Evolutionary conservation across 2,797 vertebrate species (phyloP).

Genomic region (Hylomyscus alleni): DNA sequence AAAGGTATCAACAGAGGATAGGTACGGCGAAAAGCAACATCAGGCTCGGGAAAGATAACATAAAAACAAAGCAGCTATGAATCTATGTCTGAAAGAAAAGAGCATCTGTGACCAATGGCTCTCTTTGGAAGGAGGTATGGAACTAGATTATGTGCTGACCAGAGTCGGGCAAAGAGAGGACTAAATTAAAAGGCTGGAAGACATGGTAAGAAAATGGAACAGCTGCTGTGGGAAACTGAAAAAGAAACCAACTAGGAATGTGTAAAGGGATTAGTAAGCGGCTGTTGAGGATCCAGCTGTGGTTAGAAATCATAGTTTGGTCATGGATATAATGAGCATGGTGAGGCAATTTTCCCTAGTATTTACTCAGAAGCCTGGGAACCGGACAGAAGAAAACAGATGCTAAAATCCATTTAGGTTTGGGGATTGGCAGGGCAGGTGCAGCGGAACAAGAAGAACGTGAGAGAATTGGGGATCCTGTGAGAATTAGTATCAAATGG

Average conservation of each 20-base stretch:
- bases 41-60: slow-evolving; percentile 44
- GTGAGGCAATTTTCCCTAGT: slow-evolving; percentile 73
- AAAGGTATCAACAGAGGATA: not conserved
- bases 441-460: slow-evolving; percentile 55
- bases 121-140: slow-evolving; percentile 43
- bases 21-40: slow-evolving; percentile 54
- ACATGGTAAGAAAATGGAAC: slow-evolving; percentile 69
- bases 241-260: slow-evolving; percentile 81
- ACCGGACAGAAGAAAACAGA: slow-evolving; percentile 75
- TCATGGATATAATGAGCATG: slow-evolving; percentile 79
- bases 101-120: slow-evolving; percentile 32
- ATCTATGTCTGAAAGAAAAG: slow-evolving; percentile 65
- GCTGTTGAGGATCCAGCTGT: slow-evolving; percentile 79
- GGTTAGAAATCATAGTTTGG: slow-evolving; percentile 82
- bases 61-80: slow-evolving; percentile 54
- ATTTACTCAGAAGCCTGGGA: slow-evolving; percentile 72
- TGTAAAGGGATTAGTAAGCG: slow-evolving; percentile 78
- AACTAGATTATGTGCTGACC: slow-evolving; percentile 66
- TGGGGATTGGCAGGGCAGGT: slow-evolving; percentile 81
- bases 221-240: slow-evolving; percentile 77
- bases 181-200: slow-evolving; percentile 61
- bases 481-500: slow-evolving; percentile 72
- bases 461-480: slow-evolving; percentile 56
- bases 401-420: slow-evolving; percentile 76
- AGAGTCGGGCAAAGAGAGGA: not conserved